Base-by-base conservation (phyloP, 2,797 vertebrate genomes). In the Tragopan temminckii region DNA sequence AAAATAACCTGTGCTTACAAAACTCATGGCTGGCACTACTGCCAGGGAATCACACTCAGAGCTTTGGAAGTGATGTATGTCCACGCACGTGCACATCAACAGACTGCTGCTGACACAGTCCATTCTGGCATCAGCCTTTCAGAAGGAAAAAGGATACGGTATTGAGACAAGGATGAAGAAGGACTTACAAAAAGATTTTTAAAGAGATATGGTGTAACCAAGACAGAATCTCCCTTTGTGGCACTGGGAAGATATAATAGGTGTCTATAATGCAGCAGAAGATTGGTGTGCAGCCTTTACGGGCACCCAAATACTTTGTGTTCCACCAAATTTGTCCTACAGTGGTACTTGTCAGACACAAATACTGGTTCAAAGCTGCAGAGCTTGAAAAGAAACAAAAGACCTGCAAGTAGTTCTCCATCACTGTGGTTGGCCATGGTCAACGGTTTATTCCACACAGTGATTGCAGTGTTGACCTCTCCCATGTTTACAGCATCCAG, bases 41-140 rank as follows among this genome's bases (percentile, higher is more conserved):
- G 1, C 8, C 7, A 8, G 29, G 29, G 12, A 74, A 57, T 67
- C 40, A 53, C 36, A 61, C 57, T 21, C 7, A 14, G 8, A 16
- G 7, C 9, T 17, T 5, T 43, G 36, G n/a, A 67, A 40, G 2
- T 62, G 31, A 67, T 11, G 35, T 21, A 23, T 7, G 4, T 14
- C 66, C 29, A n/a, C 40, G 31, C 38, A 52, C 7, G 10, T 0
- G 0, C 31, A 24, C 11, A 23, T 29, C 8, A 6, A 11, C 3
- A 7, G 20, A 5, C 9, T 12, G 20, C 8, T 24, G 33, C 52
- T 79, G 38, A 31, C 19, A 59, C 29, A 5, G 18, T 11, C 9
- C 14, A 27, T 24, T 59, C 36, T 75, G 38, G 42, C 50, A 40
- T n/a, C 53, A 71, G 33, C 4, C 19, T 68, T 83, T 64, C 20